Evolutionary conservation across 2,888 invertebrate species (phyloP).

Genomic region (Drosophila macrospina): DNA sequence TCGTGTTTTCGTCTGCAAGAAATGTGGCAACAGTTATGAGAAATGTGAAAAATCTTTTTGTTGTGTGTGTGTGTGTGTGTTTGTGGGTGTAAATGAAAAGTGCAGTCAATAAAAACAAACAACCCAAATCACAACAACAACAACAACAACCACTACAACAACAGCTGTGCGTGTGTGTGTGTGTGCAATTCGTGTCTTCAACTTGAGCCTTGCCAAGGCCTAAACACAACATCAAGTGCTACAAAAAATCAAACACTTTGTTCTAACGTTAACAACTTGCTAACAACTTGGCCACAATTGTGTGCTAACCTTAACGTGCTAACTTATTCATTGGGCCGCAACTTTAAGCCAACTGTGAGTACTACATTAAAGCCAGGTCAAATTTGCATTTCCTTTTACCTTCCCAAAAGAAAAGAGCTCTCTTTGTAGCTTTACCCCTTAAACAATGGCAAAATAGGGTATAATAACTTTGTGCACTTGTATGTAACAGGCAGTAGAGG

Average conservation of each 20-base stretch:
- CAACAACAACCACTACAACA: conserved; percentile 14
- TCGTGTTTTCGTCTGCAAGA: conserved; percentile 15
- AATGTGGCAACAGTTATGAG: conserved; percentile 1
- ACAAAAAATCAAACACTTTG: conserved; percentile 22
- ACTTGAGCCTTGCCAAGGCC: conserved; percentile 3
- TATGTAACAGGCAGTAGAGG: no score
- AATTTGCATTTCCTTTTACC: conserved; percentile 41
- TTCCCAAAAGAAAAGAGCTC: conserved; percentile 4
- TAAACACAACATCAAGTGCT: conserved; percentile 30
- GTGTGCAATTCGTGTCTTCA: conserved; percentile 4
- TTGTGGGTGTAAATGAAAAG: conserved; percentile 16
- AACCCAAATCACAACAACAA: conserved; percentile 10
- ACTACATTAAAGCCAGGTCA: conserved; percentile 21
- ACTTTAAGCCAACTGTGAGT: conserved; percentile 61
- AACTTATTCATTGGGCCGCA: conserved; percentile 71
- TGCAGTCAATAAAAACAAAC: conserved; percentile 20
- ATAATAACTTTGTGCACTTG: no score
- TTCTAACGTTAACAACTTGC: conserved; percentile 44
- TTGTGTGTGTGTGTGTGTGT: conserved; percentile 8
- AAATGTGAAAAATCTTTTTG: conserved; percentile 14
- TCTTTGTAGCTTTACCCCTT: no score
- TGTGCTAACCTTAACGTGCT: conserved; percentile 48
- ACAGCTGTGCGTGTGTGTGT: no score
- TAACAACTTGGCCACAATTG: conserved; percentile 28
- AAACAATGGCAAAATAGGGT: no score